Evolutionary conservation across 2,113 vertebrate genomes (phyloP).

Genomic region (Notarius quadriscutis): DNA sequence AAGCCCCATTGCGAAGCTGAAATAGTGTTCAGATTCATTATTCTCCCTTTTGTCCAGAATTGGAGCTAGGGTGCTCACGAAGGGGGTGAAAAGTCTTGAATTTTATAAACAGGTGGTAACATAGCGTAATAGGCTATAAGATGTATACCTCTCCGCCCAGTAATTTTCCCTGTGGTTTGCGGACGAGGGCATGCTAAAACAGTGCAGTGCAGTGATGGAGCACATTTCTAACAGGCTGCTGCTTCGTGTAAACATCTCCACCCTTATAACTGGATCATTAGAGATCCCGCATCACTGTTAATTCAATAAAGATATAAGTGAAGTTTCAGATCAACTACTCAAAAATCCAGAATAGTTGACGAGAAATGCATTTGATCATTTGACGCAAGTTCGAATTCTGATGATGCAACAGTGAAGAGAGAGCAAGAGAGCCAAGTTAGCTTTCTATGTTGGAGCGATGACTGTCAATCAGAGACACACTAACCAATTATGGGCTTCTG

Average conservation of each 20-base stretch:
- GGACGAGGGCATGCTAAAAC: neutral
- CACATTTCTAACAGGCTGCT: neutral
- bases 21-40: neutral
- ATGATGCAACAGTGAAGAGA: neutral
- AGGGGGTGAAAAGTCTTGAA: neutral
- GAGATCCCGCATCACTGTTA: neutral
- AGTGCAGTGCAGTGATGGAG: neutral
- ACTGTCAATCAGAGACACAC: neutral
- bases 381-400: neutral
- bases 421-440: neutral
- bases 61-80: neutral
- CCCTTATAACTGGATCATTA: neutral
- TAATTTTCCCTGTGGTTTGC: neutral
- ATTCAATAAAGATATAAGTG: neutral
- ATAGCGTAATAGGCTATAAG: neutral
- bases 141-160: neutral
- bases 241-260: neutral
- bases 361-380: neutral
- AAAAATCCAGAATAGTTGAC: neutral
- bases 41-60: neutral
- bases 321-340: neutral
- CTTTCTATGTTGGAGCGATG: neutral
- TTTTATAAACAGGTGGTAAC: neutral
- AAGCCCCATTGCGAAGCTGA: slow-evolving; percentile 18
- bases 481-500: neutral